A percentile compares a stretch with the other conserved stretches of the same genome.
Evolutionary conservation across 2,113 vertebrate genomes (phyloP).

Genomic region (Columbina picui): DNA sequence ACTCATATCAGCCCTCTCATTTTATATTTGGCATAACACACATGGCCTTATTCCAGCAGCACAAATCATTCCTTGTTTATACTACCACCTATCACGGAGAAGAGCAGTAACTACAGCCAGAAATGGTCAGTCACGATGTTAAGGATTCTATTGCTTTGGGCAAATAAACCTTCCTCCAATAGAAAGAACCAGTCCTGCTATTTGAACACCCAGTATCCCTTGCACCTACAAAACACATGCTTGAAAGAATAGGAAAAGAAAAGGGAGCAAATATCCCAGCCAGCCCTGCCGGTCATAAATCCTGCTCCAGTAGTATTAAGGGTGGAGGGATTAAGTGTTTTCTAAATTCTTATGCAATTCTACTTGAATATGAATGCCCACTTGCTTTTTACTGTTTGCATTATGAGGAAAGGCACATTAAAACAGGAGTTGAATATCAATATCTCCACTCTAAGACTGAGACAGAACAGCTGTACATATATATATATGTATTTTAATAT

Average conservation of each 20-base stretch:
- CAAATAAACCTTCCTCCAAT: background rate
- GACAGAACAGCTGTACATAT: background rate
- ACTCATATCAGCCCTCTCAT: conserved; percentile 55
- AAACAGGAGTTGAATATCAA: conserved; percentile 5
- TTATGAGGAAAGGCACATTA: conserved; percentile 7
- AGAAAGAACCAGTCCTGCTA: background rate
- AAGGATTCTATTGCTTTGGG: background rate
- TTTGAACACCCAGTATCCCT: background rate
- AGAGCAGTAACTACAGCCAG: background rate
- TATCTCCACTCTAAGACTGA: background rate
- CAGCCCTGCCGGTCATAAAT: background rate
- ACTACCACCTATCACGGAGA: background rate
- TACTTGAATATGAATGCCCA: background rate
- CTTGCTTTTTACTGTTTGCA: background rate
- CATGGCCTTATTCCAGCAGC: conserved; percentile 14
- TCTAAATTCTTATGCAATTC: background rate
- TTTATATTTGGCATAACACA: conserved; percentile 62
- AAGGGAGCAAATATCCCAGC: background rate
- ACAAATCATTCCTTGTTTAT: conserved; percentile 69
- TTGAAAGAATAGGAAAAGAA: background rate
- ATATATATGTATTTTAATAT: background rate
- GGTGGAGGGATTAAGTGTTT: background rate
- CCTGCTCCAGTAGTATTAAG: background rate
- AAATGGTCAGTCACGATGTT: conserved; percentile 13
- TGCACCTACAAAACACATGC: background rate